phyloP scores from a whole-genome alignment of 2,888 invertebrate genomes.

The Ormyrus thymus region DNA sequence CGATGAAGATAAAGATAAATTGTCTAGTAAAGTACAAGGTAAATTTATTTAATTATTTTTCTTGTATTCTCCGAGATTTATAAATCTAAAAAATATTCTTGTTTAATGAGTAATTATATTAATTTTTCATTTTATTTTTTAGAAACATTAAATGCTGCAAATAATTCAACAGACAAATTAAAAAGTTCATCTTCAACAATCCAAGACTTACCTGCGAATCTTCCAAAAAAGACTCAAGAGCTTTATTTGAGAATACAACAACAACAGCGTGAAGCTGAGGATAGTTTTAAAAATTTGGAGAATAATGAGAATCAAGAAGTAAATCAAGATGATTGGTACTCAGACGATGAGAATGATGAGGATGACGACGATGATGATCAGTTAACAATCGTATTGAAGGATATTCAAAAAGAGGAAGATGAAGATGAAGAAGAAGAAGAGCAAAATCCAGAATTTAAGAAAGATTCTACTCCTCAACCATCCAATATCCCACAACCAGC shows the following conservation, averaged over 20 bases:
- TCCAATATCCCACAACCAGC: constrained; percentile 76
- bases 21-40: constrained; percentile 60
- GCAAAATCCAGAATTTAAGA: constrained; percentile 55
- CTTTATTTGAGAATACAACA: constrained; percentile 82
- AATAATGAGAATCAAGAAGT: constrained; percentile 67
- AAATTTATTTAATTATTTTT: constrained; percentile 17
- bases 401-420: constrained; percentile 80
- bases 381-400: constrained; percentile 83
- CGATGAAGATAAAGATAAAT: constrained; percentile 71
- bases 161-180: constrained; percentile 11
- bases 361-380: constrained; percentile 71
- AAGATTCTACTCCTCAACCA: constrained; percentile 58
- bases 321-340: constrained; percentile 82
- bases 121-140: neutral
- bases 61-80: neutral
- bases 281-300: constrained; percentile 74
- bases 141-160: constrained; percentile 4
- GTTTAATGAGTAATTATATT: no score
- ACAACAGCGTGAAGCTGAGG: constrained; percentile 77
- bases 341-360: constrained; percentile 86
- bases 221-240: constrained; percentile 82
- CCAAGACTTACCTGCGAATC: constrained; percentile 75
- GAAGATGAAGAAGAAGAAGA: constrained; percentile 61
- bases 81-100: neutral
- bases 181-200: constrained; percentile 46